Conservation (phyloP, 1,140 invertebrate genomes). For the Ganaspis sp. region DNA sequence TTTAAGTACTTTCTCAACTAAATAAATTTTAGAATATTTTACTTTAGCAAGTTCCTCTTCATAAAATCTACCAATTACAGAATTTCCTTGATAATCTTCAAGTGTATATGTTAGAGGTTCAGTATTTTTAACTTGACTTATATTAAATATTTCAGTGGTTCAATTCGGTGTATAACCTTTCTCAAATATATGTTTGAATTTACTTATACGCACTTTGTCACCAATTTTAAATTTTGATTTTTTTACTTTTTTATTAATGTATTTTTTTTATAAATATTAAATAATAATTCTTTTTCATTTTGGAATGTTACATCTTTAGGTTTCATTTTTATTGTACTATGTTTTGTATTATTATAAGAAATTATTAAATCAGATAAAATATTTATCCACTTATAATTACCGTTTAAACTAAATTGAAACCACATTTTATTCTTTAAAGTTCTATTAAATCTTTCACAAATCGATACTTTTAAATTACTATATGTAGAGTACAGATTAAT, state of each 20-base stretch:
- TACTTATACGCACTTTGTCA: neutral
- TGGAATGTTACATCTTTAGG: constrained; percentile 63
- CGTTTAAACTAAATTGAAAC: too few species aligned
- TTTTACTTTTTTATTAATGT: neutral
- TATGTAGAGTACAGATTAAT: too few species aligned
- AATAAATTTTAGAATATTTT: constrained; percentile 51
- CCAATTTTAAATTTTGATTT: neutral
- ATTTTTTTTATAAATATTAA: neutral
- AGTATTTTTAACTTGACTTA: neutral
- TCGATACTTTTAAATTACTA: too few species aligned
- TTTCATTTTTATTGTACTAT: constrained; percentile 70
- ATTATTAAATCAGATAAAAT: too few species aligned
- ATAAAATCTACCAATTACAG: constrained; percentile 55
- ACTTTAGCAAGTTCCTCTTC: constrained; percentile 52
- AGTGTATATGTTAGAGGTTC: constrained; percentile 29
- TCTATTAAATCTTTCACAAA: constrained; percentile 64
- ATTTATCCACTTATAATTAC: too few species aligned
- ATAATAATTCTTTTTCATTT: constrained; percentile 45
- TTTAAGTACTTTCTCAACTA: constrained; percentile 56
- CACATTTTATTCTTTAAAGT: constrained; percentile 73
- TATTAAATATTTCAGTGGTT: neutral
- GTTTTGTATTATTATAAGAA: constrained; percentile 68
- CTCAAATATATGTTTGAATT: too few species aligned
- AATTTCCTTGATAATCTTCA: constrained; percentile 28
- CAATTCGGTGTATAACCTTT: too few species aligned